phyloP scores from a whole-genome alignment of 2,113 vertebrate genomes.

The Carettochelys insculpta region DNA sequence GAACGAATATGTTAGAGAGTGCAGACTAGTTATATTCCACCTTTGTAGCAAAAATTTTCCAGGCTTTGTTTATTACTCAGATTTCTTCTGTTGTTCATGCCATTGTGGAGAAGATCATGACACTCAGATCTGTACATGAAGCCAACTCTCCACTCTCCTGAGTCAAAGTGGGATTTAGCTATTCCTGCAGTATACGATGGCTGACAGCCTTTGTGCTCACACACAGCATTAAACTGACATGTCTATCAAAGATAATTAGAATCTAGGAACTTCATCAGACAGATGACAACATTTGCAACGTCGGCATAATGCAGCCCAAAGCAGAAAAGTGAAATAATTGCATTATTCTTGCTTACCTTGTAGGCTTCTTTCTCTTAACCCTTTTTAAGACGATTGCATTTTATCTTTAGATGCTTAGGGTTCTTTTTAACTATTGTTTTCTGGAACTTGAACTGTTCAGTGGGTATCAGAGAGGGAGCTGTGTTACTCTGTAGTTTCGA shows the following conservation, averaged over 20 bases:
- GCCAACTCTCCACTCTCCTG: background rate
- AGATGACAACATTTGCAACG: background rate
- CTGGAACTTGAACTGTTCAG: background rate
- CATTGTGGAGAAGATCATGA: background rate
- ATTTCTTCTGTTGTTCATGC: background rate
- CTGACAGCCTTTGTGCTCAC: background rate
- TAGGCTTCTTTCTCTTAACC: background rate
- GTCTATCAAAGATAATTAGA: background rate
- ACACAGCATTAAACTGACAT: background rate
- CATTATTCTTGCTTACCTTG: background rate
- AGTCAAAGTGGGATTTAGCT: background rate
- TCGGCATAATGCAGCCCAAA: background rate
- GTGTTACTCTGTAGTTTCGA: no score
- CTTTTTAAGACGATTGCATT: background rate
- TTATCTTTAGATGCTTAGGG: background rate
- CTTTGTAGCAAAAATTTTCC: background rate
- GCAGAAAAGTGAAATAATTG: background rate
- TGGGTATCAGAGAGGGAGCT: background rate
- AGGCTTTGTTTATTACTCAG: background rate
- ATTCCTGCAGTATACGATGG: background rate
- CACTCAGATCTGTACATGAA: background rate
- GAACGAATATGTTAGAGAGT: background rate
- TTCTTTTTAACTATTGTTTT: background rate
- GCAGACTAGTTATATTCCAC: background rate
- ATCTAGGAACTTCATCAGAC: background rate